Conservation (phyloP, 2,797 vertebrate genomes). For the Pterois miles region DNA sequence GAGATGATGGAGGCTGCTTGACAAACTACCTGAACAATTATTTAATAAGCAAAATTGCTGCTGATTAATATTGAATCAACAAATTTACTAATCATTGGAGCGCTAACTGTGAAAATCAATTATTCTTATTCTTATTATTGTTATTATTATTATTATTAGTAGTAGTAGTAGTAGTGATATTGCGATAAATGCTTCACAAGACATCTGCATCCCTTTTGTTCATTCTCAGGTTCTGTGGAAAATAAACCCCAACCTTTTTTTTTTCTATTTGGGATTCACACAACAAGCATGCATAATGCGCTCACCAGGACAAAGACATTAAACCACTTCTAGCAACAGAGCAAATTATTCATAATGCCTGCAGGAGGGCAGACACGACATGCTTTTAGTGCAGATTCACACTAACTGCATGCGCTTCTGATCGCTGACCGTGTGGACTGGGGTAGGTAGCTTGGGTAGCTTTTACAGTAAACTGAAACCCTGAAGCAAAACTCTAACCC, state of each 20-base stretch:
- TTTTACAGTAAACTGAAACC: neutral
- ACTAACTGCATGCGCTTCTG: neutral
- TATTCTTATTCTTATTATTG: neutral
- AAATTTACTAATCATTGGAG: neutral
- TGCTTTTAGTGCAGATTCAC: conserved; percentile 49
- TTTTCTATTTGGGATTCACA: conserved; percentile 11
- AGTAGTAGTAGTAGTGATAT: too few relatives aligned
- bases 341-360: conserved; percentile 52
- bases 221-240: neutral
- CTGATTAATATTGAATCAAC: neutral
- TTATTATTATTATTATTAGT: neutral
- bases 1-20: neutral
- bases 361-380: conserved; percentile 41
- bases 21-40: neutral
- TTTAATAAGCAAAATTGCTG: neutral
- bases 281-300: conserved; percentile 34
- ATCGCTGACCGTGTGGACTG: neutral
- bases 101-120: neutral
- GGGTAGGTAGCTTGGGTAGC: neutral
- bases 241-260: neutral
- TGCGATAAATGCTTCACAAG: neutral
- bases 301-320: conserved; percentile 35
- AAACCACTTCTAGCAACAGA: conserved; percentile 36
- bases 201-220: conserved; percentile 2
- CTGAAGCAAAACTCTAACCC: neutral